Percentiles rank a stretch among this genome's conserved stretches.
These are phyloP conservation scores for Trichechus manatus DNA, from an alignment of 2,113 vertebrate genomes.

Conservation along the genomic window DNA sequence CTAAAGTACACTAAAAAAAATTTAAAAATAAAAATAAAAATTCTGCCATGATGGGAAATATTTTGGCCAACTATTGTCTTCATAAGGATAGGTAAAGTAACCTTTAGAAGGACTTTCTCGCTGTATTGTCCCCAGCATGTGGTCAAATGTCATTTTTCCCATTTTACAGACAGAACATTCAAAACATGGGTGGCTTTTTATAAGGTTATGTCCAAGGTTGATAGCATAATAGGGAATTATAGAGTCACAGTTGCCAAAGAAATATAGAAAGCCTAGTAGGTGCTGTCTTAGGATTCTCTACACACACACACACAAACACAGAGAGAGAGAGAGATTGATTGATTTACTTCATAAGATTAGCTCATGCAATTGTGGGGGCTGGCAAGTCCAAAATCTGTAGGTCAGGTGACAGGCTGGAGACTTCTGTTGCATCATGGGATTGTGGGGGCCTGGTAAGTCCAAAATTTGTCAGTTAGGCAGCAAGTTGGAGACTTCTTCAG, in stretches of 20 bases:
- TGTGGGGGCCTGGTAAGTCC: not conserved
- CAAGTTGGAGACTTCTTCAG: not conserved
- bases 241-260: not conserved
- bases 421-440: too few relatives aligned
- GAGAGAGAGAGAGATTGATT: not conserved
- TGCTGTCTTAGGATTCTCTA: not conserved
- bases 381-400: too few relatives aligned
- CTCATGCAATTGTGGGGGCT: too few relatives aligned
- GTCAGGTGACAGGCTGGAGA: too few relatives aligned
- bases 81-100: not conserved
- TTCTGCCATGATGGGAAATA: not conserved
- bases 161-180: not conserved
- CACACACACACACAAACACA: not conserved
- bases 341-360: not conserved
- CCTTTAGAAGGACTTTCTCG: not conserved
- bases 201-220: not conserved
- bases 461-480: not conserved
- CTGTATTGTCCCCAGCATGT: not conserved
- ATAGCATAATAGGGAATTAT: not conserved
- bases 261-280: not conserved
- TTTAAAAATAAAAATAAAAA: not conserved
- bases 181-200: not conserved
- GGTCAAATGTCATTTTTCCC: not conserved
- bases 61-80: not conserved
- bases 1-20: too few relatives aligned